Evolutionary conservation across 2,113 vertebrate species (phyloP).

Genomic region (Myxocyprinus asiaticus): DNA sequence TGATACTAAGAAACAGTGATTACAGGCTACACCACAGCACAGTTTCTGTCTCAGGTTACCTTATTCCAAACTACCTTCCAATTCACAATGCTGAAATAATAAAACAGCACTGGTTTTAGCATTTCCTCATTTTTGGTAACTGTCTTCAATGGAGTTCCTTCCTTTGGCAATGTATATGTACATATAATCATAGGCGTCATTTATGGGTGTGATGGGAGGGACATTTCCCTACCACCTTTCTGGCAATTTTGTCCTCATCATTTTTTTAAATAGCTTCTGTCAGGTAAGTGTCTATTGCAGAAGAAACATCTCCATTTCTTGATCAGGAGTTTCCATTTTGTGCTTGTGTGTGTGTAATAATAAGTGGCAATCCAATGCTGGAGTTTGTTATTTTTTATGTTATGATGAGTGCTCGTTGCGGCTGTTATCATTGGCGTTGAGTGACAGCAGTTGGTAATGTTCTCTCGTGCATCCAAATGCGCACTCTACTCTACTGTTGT

Average conservation of each 20-base stretch:
- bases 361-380: too few relatives aligned
- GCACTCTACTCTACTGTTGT: too few relatives aligned
- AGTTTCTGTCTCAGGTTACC: constrained; percentile 27
- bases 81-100: background rate
- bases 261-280: too few relatives aligned
- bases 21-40: constrained; percentile 60
- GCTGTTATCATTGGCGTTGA: too few relatives aligned
- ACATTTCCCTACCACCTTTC: background rate
- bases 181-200: constrained; percentile 20
- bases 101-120: background rate
- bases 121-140: background rate
- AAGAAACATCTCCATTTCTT: too few relatives aligned
- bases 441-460: too few relatives aligned
- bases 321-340: too few relatives aligned
- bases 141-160: background rate
- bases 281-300: too few relatives aligned
- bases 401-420: too few relatives aligned
- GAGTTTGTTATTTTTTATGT: too few relatives aligned
- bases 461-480: too few relatives aligned
- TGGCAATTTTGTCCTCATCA: background rate
- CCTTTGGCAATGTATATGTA: background rate
- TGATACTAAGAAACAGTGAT: constrained; percentile 57
- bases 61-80: constrained; percentile 8
- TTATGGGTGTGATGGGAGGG: background rate
- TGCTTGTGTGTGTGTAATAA: too few relatives aligned